A percentile compares a stretch with the other conserved stretches of the same genome.
Evolutionary conservation across 2,888 invertebrate genomes (phyloP).

Genomic region (Euproctis similis): DNA sequence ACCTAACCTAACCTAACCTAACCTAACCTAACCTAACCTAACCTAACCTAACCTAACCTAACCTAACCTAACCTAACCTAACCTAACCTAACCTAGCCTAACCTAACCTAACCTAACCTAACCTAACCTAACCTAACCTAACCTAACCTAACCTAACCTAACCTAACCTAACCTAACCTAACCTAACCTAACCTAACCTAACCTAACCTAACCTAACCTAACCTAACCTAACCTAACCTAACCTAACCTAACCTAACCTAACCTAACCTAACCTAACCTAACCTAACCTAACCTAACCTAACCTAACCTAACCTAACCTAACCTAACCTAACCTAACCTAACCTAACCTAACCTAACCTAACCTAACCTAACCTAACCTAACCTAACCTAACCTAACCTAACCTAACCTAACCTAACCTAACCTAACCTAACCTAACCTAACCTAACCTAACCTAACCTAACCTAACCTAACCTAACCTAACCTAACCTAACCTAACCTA

Average conservation of each 20-base stretch:
- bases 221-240: conserved; percentile 5
- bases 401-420: conserved; percentile 5
- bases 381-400: conserved; percentile 5
- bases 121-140: conserved; percentile 5
- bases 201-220: conserved; percentile 5
- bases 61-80: conserved; percentile 2
- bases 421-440: conserved; percentile 4
- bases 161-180: conserved; percentile 5
- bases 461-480: conserved; percentile 5
- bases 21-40: conserved; percentile 2
- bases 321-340: conserved; percentile 5
- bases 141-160: conserved; percentile 5
- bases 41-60: conserved; percentile 2
- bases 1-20: conserved; percentile 3
- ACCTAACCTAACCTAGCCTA: conserved; percentile 2
- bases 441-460: conserved; percentile 5
- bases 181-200: conserved; percentile 5
- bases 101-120: conserved; percentile 5
- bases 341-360: conserved; percentile 5
- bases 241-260: conserved; percentile 5
- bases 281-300: conserved; percentile 5
- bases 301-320: conserved; percentile 5
- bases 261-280: conserved; percentile 5
- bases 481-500: conserved; percentile 5
- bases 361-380: conserved; percentile 5